These are phyloP conservation scores for Phrixothrix hirtus DNA, from an alignment of 2,888 invertebrate genomes.

Conservation along the genomic window DNA sequence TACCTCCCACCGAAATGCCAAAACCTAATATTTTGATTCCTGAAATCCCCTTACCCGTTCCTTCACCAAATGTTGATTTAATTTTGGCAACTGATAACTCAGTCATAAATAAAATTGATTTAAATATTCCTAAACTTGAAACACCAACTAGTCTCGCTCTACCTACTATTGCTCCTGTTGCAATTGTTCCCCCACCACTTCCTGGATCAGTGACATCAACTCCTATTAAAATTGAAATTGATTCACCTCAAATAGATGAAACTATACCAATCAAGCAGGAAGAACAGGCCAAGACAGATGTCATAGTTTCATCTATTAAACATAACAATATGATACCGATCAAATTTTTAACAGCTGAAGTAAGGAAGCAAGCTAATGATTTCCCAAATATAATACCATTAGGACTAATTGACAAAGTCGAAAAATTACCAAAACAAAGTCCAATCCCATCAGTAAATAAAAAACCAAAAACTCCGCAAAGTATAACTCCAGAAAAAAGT, in stretches of 20 bases:
- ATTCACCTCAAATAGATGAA: not conserved
- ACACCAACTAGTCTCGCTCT: not conserved
- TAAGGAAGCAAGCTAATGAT: constrained; percentile 23
- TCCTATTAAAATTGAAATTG: not conserved
- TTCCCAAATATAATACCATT: not conserved
- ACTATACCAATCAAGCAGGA: no score
- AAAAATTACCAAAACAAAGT: not conserved
- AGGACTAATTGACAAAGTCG: not conserved
- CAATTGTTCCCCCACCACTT: not conserved
- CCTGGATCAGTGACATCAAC: not conserved
- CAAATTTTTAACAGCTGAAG: constrained; percentile 32
- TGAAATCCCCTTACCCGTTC: constrained; percentile 38
- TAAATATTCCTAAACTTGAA: not conserved
- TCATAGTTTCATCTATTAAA: constrained; percentile 26
- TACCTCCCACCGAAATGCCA: constrained; percentile 1
- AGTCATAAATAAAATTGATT: not conserved
- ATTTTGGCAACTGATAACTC: not conserved
- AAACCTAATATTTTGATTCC: not conserved
- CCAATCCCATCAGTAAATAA: not conserved
- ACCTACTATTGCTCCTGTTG: not conserved
- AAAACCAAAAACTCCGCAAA: not conserved
- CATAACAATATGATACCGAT: constrained; percentile 33
- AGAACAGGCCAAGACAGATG: not conserved
- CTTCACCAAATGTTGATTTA: constrained; percentile 32
- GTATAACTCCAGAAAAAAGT: not conserved